Conservation (phyloP, 2,797 vertebrate genomes). For the Peromyscus melanophrys region DNA sequence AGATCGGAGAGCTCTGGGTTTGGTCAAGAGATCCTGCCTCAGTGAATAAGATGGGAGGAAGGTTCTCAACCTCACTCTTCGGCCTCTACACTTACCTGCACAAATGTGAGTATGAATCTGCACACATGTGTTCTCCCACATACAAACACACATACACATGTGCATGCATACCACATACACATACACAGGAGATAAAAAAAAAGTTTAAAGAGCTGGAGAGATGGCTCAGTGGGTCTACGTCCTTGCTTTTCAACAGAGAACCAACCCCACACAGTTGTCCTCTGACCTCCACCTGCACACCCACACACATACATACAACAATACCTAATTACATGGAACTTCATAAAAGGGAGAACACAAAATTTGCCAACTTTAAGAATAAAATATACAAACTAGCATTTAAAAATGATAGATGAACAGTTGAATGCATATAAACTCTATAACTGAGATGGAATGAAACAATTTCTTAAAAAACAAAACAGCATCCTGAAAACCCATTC, state of each 20-base stretch:
- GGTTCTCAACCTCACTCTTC: neutral
- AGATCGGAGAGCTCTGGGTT: neutral
- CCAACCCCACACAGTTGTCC: neutral
- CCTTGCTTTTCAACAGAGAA: neutral
- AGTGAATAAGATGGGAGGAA: neutral
- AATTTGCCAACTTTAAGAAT: conserved; percentile 11
- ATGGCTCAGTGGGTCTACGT: neutral
- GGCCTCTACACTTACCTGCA: neutral
- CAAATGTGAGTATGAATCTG: neutral
- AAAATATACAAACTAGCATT: neutral
- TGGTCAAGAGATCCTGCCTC: neutral
- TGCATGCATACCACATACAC: neutral
- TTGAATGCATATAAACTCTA: neutral
- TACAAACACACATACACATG: neutral
- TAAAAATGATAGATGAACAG: neutral
- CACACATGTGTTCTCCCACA: neutral
- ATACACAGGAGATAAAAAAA: neutral
- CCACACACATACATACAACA: neutral
- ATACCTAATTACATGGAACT: neutral
- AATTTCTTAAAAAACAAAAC: neutral
- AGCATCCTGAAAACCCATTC: neutral
- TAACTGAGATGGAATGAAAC: neutral
- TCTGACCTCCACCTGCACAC: too few species aligned
- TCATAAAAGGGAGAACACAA: neutral
- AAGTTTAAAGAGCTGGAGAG: neutral